Evolutionary conservation across 2,113 vertebrate species (phyloP).

Genomic region (Poecilia latipinna): DNA sequence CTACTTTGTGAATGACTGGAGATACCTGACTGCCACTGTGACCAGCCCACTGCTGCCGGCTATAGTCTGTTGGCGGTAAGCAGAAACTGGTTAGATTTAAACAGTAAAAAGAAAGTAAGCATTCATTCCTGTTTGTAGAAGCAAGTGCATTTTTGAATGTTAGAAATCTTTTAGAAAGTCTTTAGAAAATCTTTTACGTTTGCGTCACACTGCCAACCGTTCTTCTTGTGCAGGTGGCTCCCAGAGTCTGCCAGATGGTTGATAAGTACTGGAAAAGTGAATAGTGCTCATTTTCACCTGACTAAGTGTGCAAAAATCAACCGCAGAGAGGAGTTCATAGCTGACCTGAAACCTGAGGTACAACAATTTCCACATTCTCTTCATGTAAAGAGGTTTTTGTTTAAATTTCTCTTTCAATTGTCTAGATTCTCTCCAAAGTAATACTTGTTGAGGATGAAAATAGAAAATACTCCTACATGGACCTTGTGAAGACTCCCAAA

Average conservation of each 20-base stretch:
- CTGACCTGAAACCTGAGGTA: constrained; percentile 80
- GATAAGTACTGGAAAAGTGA: constrained; percentile 80
- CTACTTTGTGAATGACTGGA: constrained; percentile 74
- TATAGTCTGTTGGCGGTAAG: constrained; percentile 72
- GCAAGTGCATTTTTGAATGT: neutral
- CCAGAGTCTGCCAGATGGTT: constrained; percentile 90
- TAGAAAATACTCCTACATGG: constrained; percentile 62
- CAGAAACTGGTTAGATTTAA: neutral
- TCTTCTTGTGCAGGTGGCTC: constrained; percentile 80
- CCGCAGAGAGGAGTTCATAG: constrained; percentile 57
- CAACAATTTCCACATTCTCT: neutral
- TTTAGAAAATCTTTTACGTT: neutral
- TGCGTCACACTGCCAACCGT: neutral
- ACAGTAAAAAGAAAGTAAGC: neutral
- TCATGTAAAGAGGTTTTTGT: neutral
- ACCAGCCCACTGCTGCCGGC: constrained; percentile 59
- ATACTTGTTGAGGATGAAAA: constrained; percentile 53
- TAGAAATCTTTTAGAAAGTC: neutral
- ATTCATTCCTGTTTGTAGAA: neutral
- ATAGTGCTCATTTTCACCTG: constrained; percentile 81
- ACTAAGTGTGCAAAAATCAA: constrained; percentile 82
- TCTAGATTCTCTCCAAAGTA: constrained; percentile 51
- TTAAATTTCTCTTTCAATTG: neutral
- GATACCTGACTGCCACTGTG: constrained; percentile 42
- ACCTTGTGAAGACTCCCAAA: constrained; percentile 61